Base-by-base conservation (phyloP, 2,888 invertebrate genomes). In the Gymnosoma rotundatum region DNA sequence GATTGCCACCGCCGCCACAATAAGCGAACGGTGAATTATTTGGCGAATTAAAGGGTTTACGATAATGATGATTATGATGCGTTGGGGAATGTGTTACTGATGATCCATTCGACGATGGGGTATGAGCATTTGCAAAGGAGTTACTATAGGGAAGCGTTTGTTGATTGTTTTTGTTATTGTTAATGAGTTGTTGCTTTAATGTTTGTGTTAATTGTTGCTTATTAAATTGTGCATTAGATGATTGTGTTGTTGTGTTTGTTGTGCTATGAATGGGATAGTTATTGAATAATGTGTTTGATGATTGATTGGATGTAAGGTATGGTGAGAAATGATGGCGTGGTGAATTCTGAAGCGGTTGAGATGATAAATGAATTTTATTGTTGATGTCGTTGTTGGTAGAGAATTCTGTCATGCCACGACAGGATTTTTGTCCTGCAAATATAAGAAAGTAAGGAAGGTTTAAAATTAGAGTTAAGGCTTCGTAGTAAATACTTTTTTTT, bases 351-450 rank as follows among this genome's bases (percentile, higher is more conserved):
- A 90, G 91, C 88, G 90, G 90, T 89, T 91, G 91, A 81, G 84
- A 84, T 90, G 91, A 89, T 88, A 89, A 89, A 89, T 90, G 91
- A 88, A 91, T 89, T 89, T 91, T 91, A 85, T 89, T 91, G 89
- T 87, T 91, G 88, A 88, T 90, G 88, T 92, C 90, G 90, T 89
- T 91, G 87, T 87, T 87, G 88, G 90, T 91, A 89, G 91, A 92
- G 88, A 92, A 89, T 91, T 92, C 92, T 90, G 92, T 92, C 92
- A 92, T 92, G 89, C 92, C 92, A 92, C 92, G 92, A 90, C 90
- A 90, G 90, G 90, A 88, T 90, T 91, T 90, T 87, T 89, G 88
- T 90, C 92, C 92, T 92, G 89, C 79, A 90, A 88, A 54, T 10
- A 80, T 14, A 74, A 42, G 67, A 54, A 60, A 85, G 64, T 32